Evolutionary conservation across 2,797 vertebrate species (phyloP), one percentile per base, ranked within the genome.

Genomic region (Poeciliopsis paucimaculata): DNA sequence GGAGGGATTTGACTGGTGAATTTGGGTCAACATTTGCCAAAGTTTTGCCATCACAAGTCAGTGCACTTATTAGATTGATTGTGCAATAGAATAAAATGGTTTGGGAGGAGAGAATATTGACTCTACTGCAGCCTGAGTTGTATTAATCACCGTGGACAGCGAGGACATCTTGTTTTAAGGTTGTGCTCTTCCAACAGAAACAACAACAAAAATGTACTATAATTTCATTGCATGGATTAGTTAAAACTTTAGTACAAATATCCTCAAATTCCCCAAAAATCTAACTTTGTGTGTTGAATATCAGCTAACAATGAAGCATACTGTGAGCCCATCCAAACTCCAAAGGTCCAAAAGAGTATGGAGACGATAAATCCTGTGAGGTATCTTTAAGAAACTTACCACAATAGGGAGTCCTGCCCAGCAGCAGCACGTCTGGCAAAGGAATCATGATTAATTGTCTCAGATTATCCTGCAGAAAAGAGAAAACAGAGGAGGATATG

Each of bases 391-490:
- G 77, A 73, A 78, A 13, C 90, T 86, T 96, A 99, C 98, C 98
- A 93, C 96, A 97, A 92, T 97, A 96, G 15, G 97, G 97, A 88
- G 95, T 97, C 95, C 95, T 97, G 87, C 96, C 96, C 92, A 99
- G 96, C 92, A 97, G 95, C 91, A 97, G 89, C 88, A 98, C 96
- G 81, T 98, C 98, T 92, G 98, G 98, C 94, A 98, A 92, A 85
- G 97, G 96, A 95, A 97, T 97, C 96, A 98, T 95, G 88, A 99
- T 97, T 91, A 99, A 88, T 81, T 98, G 98, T 89, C 97, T 97
- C 92, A 99, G 96, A 91, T 94, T 96, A 90, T 98, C 97, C 98
- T 98, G 83, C 64, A 86, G 49, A 88, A 75, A 76, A 80, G 10
- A 84, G 75, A 82, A 76, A 82, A 72, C 82, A 62, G 55, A 41